These are phyloP conservation scores for Tursiops truncatus DNA, from an alignment of 2,113 vertebrate species.

Conservation along the genomic window DNA sequence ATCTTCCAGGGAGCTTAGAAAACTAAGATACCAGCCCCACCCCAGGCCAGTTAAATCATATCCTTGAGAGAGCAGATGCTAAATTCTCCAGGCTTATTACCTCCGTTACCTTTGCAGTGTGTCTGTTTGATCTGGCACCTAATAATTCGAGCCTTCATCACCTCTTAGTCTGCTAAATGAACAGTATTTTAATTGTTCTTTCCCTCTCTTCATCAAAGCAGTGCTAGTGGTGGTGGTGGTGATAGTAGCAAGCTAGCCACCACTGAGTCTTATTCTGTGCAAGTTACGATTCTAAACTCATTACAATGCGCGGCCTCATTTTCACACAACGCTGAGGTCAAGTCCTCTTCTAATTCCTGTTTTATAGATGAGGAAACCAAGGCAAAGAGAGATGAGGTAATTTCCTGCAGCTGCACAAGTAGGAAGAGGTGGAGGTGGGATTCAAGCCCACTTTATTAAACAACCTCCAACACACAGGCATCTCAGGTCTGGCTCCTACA, in stretches of 20 bases:
- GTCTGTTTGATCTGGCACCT: constrained; percentile 39
- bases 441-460: background rate
- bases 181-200: constrained; percentile 39
- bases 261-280: background rate
- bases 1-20: constrained; percentile 6
- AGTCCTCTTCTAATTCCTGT: background rate
- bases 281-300: background rate
- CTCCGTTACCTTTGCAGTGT: constrained; percentile 49
- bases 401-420: background rate
- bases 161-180: constrained; percentile 50
- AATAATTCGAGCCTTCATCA: constrained; percentile 24
- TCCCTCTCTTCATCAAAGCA: background rate
- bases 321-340: background rate
- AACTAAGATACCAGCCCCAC: background rate
- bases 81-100: constrained; percentile 33
- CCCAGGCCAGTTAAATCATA: constrained; percentile 62
- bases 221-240: background rate
- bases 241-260: background rate
- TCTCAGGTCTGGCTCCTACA: background rate
- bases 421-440: background rate
- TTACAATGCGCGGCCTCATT: background rate
- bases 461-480: fast-evolving
- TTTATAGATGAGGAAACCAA: constrained; percentile 8
- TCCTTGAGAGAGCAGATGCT: constrained; percentile 13
- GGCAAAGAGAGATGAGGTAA: background rate